These are phyloP conservation scores for Macrosoma leucophasiata DNA, from an alignment of 2,888 invertebrate genomes.

Conservation along the genomic window DNA sequence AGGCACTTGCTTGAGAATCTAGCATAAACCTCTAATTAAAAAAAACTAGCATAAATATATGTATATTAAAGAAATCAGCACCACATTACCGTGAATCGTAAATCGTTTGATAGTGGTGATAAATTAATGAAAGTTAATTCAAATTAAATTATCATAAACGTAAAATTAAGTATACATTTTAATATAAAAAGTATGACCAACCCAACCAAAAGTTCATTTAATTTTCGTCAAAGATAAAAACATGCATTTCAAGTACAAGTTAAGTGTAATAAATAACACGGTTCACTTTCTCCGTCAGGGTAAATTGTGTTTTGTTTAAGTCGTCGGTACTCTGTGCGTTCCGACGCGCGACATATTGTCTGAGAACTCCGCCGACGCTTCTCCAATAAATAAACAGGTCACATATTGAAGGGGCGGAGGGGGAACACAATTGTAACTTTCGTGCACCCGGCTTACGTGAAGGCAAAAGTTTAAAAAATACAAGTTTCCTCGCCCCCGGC, in stretches of 20 bases:
- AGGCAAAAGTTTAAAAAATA: slow-evolving; percentile 74
- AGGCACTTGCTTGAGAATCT: too few relatives aligned
- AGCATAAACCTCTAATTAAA: too few relatives aligned
- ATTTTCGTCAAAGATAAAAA: too few relatives aligned
- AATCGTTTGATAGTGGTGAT: slow-evolving; percentile 12
- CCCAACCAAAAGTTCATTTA: too few relatives aligned
- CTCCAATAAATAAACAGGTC: slow-evolving; percentile 75
- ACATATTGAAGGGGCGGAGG: slow-evolving; percentile 72
- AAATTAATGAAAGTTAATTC: slow-evolving; percentile 34
- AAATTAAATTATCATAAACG: too few relatives aligned
- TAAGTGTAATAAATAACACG: slow-evolving; percentile 54
- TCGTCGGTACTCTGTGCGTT: slow-evolving; percentile 49
- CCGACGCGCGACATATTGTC: slow-evolving; percentile 71
- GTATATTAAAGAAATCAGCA: too few relatives aligned
- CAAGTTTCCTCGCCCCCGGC: slow-evolving; percentile 53
- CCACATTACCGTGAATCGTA: too few relatives aligned
- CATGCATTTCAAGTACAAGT: too few relatives aligned
- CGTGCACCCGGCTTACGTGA: slow-evolving; percentile 57
- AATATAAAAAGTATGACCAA: too few relatives aligned
- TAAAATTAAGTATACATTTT: too few relatives aligned
- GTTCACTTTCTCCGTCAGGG: slow-evolving; percentile 52
- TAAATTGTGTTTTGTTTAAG: slow-evolving; percentile 65
- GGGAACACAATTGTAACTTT: slow-evolving; percentile 75
- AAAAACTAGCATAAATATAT: too few relatives aligned
- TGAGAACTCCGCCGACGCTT: slow-evolving; percentile 69